Conservation (phyloP, 2,113 vertebrate genomes). For the Onychostoma macrolepis region DNA sequence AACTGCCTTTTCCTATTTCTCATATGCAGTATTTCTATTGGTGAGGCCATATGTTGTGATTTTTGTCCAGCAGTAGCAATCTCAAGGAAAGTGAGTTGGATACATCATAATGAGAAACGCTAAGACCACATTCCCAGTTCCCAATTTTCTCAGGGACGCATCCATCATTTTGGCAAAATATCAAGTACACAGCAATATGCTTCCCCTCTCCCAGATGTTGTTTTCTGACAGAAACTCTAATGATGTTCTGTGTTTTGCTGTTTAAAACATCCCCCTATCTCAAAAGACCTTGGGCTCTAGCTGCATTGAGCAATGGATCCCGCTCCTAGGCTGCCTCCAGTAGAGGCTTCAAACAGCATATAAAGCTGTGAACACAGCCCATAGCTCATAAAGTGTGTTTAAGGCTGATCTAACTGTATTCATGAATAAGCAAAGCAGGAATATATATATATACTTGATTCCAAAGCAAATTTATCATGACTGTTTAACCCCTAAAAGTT, state of each 20-base stretch:
- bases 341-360: conserved; percentile 36
- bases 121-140: conserved; percentile 18
- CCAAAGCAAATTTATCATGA: not conserved
- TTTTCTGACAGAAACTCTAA: conserved; percentile 45
- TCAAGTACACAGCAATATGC: conserved; percentile 33
- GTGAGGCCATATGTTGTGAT: conserved; percentile 23
- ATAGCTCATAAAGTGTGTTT: conserved; percentile 4
- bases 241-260: conserved; percentile 46
- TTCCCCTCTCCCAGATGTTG: conserved; percentile 48
- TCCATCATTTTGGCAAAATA: conserved; percentile 40
- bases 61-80: conserved; percentile 11
- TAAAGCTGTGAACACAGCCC: conserved; percentile 17
- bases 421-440: conserved; percentile 7
- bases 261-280: conserved; percentile 49
- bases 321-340: conserved; percentile 18
- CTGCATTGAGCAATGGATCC: conserved; percentile 41
- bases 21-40: conserved; percentile 22
- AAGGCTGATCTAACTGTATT: conserved; percentile 13
- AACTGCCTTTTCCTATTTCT: conserved; percentile 9
- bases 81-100: not conserved
- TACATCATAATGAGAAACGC: conserved; percentile 42
- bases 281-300: conserved; percentile 49
- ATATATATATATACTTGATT: conserved; percentile 6
- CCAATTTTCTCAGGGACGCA: conserved; percentile 27
- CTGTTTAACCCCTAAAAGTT: not conserved